Evolutionary conservation across 23 tunicate species (phyloP).

Genomic region (Botrylloides violaceus): DNA sequence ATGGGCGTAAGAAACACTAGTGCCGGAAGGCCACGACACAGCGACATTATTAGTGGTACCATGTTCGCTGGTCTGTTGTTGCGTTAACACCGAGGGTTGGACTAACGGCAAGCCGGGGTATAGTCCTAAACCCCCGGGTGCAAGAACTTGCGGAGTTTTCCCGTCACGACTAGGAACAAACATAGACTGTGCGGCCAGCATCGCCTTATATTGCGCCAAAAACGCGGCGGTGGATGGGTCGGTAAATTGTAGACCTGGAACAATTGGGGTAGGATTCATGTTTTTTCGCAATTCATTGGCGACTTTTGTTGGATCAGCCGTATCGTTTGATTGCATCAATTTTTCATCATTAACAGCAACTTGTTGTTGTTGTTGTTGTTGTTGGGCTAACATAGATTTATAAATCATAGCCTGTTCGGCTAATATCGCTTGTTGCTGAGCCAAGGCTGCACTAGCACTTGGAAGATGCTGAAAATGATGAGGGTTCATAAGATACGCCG

Average conservation of each 20-base stretch:
- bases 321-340: not conserved
- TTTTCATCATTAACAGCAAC: not conserved
- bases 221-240: constrained; percentile 23
- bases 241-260: constrained; percentile 12
- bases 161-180: constrained; percentile 19
- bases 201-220: constrained; percentile 19
- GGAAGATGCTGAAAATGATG: constrained; percentile 25
- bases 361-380: not conserved
- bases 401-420: constrained; percentile 27
- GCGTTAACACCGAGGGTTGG: constrained; percentile 7
- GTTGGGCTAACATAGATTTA: constrained; percentile 28
- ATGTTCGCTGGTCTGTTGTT: not conserved
- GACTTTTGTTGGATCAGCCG: not conserved
- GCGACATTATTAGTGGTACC: constrained; percentile 10
- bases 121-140: constrained; percentile 21
- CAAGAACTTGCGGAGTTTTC: constrained; percentile 17
- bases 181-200: constrained; percentile 26
- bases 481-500: constrained; percentile 16
- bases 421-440: constrained; percentile 18
- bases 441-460: constrained; percentile 9
- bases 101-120: constrained; percentile 24
- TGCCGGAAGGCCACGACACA: constrained; percentile 19
- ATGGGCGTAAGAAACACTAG: constrained; percentile 13
- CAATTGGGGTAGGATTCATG: constrained; percentile 10
- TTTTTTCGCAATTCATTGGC: not conserved